Percentiles rank a stretch among this genome's conserved stretches.
Evolutionary conservation across 2,888 invertebrate genomes (phyloP).

Genomic region (Drosophila kambysellisi): DNA sequence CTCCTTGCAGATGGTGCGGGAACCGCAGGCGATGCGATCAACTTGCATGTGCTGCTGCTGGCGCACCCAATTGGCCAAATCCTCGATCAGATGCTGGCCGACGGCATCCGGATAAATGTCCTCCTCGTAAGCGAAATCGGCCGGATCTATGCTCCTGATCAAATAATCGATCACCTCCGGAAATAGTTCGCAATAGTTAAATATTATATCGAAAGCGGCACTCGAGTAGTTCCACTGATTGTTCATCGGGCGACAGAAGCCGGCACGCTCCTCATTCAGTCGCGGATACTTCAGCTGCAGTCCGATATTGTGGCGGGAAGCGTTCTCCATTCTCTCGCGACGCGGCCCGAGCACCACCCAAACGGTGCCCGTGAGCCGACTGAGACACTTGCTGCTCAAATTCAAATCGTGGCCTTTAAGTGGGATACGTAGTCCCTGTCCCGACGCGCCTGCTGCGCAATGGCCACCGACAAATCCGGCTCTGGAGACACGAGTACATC

Average conservation of each 20-base stretch:
- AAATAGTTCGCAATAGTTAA: slow-evolving; percentile 89
- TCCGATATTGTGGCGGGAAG: slow-evolving; percentile 91
- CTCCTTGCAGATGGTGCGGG: slow-evolving; percentile 89
- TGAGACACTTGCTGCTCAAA: slow-evolving; percentile 90
- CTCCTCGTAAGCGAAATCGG: slow-evolving; percentile 89
- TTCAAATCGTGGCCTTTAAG: slow-evolving; percentile 84
- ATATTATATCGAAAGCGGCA: slow-evolving; percentile 90
- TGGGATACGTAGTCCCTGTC: slow-evolving; percentile 74
- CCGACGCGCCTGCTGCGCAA: slow-evolving; percentile 61
- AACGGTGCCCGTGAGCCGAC: slow-evolving; percentile 94
- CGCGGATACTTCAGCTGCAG: slow-evolving; percentile 96
- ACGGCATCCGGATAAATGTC: slow-evolving; percentile 88
- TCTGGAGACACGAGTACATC: slow-evolving; percentile 80
- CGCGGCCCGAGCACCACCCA: slow-evolving; percentile 87
- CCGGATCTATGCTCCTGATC: slow-evolving; percentile 85
- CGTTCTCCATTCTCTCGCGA: slow-evolving; percentile 83
- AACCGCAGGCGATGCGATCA: slow-evolving; percentile 89
- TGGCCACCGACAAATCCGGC: slow-evolving; percentile 76
- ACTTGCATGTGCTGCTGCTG: slow-evolving; percentile 88
- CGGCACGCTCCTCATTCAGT: slow-evolving; percentile 90
- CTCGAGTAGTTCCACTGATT: slow-evolving; percentile 93
- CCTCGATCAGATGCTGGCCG: slow-evolving; percentile 84
- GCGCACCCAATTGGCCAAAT: slow-evolving; percentile 90
- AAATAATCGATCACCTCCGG: slow-evolving; percentile 89
- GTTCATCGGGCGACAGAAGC: slow-evolving; percentile 91